Base-by-base conservation (phyloP, 2,888 invertebrate species). In the Ennomos fuscantarius region DNA sequence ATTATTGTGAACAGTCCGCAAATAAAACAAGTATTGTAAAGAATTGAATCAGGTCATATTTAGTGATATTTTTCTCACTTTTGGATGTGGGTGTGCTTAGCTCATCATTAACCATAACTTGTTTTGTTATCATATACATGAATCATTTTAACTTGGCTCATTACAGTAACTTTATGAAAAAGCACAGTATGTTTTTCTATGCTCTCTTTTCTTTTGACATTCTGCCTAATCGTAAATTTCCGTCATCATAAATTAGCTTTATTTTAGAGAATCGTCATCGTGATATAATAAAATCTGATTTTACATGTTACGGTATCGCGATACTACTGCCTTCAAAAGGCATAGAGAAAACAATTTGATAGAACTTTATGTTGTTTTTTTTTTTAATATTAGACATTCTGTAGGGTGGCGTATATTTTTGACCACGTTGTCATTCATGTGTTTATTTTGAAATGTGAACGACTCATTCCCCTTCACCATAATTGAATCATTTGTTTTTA, bases 1-100 rank as follows among this genome's bases (percentile, higher is more conserved):
- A 24, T 24, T 1, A 2, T 24, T 24, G 24, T 24, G 24, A 24
- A 24, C 24, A 6, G 24, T 24, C 24, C 24, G 6, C 24, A 24
- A 24, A 24, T 3, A 2, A 24, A 24, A 24, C 24, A 24, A 24
- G 6, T 1, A 24, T 24, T 24, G 2, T 39, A 12, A 47, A 40
- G 52, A 48, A 58, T 34, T 32, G 44, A 58, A 58, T 58, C 57
- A 58, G 57, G 39, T 40, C 48, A 34, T 10, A 12, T 8, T n/a
- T 42, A 12, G 37, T 40, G 24, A 35, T n/a, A 35, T 36, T 48
- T 1, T 13, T 10, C 8, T 34, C 37, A 45, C 41, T 5, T 41
- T 40, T 42, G 32, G 34, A 33, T 39, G 15, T 12, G 44, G 45
- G 12, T 49, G 12, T 33, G 49, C 53, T 59, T 57, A 15, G 45